Percentiles rank a stretch among this genome's conserved stretches.
phyloP scores from a whole-genome alignment of 2,113 vertebrate species.

The Numenius arquata region DNA sequence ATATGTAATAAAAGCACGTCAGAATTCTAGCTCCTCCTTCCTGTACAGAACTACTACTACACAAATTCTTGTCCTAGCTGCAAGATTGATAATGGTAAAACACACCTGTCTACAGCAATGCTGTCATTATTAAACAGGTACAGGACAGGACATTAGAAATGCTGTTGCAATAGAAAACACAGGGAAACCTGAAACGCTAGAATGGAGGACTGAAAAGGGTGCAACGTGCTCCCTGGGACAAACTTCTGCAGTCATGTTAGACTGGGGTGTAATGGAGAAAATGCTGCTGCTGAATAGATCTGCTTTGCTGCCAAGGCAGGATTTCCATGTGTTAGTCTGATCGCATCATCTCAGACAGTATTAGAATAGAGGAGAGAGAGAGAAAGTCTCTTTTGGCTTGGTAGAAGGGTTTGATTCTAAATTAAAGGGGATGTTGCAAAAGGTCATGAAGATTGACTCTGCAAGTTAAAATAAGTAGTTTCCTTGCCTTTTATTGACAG shows the following conservation, averaged over 20 bases:
- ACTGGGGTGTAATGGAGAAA: neutral
- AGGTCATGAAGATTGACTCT: neutral
- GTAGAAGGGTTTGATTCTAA: neutral
- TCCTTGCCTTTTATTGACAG: neutral
- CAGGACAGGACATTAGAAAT: neutral
- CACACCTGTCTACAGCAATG: neutral
- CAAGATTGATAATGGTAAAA: neutral
- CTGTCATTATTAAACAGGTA: neutral
- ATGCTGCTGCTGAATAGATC: neutral
- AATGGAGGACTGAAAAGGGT: neutral
- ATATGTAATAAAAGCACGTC: neutral
- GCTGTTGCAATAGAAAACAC: neutral
- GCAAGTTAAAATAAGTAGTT: neutral
- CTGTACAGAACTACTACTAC: neutral
- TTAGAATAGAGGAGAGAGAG: neutral
- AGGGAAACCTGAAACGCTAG: neutral
- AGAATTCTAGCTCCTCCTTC: neutral
- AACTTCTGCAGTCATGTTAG: neutral
- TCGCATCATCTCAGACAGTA: neutral
- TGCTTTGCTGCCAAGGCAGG: neutral
- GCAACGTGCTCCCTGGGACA: neutral
- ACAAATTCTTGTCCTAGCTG: neutral
- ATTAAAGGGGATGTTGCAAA: neutral
- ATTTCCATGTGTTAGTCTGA: neutral
- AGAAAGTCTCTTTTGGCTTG: neutral